phyloP scores from a whole-genome alignment of 2,888 invertebrate species.

The Neocrepidodera transversa region DNA sequence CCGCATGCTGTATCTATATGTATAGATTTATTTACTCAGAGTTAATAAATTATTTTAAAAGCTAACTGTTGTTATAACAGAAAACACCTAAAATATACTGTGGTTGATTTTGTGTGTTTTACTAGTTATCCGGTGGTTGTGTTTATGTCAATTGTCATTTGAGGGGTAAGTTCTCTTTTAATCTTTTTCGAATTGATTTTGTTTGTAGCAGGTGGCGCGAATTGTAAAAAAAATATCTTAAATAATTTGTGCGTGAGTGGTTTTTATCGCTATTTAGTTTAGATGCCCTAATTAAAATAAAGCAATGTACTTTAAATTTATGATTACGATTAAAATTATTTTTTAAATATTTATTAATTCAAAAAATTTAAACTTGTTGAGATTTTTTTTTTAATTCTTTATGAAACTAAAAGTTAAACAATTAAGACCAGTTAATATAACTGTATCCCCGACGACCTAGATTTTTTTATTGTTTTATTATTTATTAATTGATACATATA shows the following conservation, averaged over 20 bases:
- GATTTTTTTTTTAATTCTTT: too few species aligned
- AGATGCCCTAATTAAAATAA: too few species aligned
- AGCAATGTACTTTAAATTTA: too few species aligned
- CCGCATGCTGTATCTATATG: conserved; percentile 32
- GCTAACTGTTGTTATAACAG: conserved; percentile 17
- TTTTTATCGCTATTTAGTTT: too few species aligned
- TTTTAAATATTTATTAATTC: too few species aligned
- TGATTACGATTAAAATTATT: too few species aligned
- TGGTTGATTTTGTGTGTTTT: not conserved
- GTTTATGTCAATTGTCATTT: conserved; percentile 8
- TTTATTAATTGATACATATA: too few species aligned
- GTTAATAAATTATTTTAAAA: conserved; percentile 30
- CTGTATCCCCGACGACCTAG: too few species aligned
- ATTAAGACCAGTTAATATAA: too few species aligned
- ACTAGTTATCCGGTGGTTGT: not conserved
- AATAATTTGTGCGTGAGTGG: not conserved
- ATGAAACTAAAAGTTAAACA: too few species aligned
- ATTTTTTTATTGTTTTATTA: too few species aligned
- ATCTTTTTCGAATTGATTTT: not conserved
- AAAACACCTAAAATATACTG: conserved; percentile 11
- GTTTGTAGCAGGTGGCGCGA: conserved; percentile 3
- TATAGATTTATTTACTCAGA: conserved; percentile 25
- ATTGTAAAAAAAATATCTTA: not conserved
- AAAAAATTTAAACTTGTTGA: too few species aligned
- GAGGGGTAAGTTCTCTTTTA: conserved; percentile 6